These are phyloP conservation scores for Aphodius granarius DNA, from an alignment of 2,888 invertebrate species.

Conservation along the genomic window DNA sequence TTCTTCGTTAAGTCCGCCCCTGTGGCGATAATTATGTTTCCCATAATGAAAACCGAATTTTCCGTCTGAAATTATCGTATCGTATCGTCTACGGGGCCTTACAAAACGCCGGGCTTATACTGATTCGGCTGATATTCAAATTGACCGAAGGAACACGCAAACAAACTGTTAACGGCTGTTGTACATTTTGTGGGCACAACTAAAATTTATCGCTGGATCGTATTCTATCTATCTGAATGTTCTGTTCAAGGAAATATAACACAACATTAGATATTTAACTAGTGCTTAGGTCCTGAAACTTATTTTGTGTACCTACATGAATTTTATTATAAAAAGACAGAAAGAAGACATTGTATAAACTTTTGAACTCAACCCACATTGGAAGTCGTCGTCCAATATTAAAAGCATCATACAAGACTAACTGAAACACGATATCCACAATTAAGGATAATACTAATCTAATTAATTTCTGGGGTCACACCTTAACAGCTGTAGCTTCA, in stretches of 20 bases:
- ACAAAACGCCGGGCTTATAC: not conserved
- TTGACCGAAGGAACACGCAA: constrained; percentile 39
- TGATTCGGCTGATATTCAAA: constrained; percentile 43
- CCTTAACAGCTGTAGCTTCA: no score
- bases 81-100: not conserved
- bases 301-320: no score
- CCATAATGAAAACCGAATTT: not conserved
- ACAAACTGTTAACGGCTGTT: constrained; percentile 39
- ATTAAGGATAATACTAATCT: not conserved
- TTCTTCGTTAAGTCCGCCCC: not conserved
- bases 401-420: not conserved
- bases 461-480: not conserved
- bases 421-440: not conserved
- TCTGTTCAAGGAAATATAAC: not conserved
- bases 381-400: not conserved
- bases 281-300: no score
- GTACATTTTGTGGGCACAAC: constrained; percentile 9
- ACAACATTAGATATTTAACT: no score
- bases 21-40: not conserved
- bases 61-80: not conserved
- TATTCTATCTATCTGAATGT: not conserved
- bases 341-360: no score
- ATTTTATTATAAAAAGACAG: no score
- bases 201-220: not conserved
- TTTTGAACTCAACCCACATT: no score